Evolutionary conservation across 2,797 vertebrate species (phyloP).

Genomic region (Huso huso): DNA sequence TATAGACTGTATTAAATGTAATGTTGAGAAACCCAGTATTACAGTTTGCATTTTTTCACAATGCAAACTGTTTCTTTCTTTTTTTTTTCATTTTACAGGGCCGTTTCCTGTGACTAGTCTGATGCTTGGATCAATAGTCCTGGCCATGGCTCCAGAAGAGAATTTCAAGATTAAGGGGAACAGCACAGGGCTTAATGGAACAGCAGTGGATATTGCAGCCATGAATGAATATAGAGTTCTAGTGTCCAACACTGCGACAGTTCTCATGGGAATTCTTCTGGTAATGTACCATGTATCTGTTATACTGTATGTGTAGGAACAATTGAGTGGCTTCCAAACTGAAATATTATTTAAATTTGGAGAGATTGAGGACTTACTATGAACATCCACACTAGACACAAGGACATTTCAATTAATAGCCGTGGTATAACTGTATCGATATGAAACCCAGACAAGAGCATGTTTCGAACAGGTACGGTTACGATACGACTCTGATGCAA

Average conservation of each 20-base stretch:
- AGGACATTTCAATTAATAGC: too few species aligned
- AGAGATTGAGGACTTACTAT: too few species aligned
- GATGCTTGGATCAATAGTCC: slow-evolving; percentile 75
- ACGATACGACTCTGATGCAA: too few species aligned
- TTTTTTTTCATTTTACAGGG: slow-evolving; percentile 46
- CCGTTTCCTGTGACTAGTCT: slow-evolving; percentile 78
- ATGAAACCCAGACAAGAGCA: too few species aligned
- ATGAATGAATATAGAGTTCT: slow-evolving; percentile 62
- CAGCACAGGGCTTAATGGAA: slow-evolving; percentile 47
- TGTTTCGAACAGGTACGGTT: too few species aligned
- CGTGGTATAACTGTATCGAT: too few species aligned
- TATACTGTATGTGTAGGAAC: too few species aligned
- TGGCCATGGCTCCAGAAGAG: slow-evolving; percentile 62
- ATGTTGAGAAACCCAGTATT: neutral
- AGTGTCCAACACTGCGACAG: slow-evolving; percentile 65
- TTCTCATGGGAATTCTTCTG: slow-evolving; percentile 76
- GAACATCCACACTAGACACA: too few species aligned
- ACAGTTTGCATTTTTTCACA: neutral
- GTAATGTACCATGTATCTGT: slow-evolving; percentile 39
- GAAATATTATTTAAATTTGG: too few species aligned
- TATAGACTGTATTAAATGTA: neutral
- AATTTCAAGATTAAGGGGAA: slow-evolving; percentile 48
- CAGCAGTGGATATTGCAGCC: slow-evolving; percentile 46
- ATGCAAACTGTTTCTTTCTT: neutral
- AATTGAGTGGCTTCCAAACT: too few species aligned